phyloP scores from a whole-genome alignment of 2,113 vertebrate species.

The Podarcis raffonei region DNA sequence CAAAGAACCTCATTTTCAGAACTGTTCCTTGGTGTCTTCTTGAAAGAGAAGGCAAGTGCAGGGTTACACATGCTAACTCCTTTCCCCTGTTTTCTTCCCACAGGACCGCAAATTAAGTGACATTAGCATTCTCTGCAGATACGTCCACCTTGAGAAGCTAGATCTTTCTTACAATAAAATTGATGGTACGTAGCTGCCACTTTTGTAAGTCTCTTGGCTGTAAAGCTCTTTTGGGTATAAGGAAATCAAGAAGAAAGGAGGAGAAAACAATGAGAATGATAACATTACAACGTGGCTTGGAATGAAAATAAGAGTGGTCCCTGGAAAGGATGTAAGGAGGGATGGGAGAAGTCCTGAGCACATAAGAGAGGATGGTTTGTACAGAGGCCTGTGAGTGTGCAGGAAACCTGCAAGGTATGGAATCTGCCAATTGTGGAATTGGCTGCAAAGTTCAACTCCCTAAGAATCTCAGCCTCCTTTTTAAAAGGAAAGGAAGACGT shows the following conservation, averaged over 20 bases:
- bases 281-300: not conserved
- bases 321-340: too few relatives aligned
- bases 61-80: constrained; percentile 1
- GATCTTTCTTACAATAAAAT: constrained; percentile 91
- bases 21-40: not conserved
- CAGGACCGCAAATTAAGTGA: constrained; percentile 81
- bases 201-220: not conserved
- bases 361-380: not conserved
- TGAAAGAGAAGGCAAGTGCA: not conserved
- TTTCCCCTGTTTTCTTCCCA: constrained; percentile 46
- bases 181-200: constrained; percentile 78
- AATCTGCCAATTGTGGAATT: too few relatives aligned
- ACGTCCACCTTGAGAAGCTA: constrained; percentile 87
- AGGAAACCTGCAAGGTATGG: not conserved
- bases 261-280: not conserved
- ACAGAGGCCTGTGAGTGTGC: not conserved
- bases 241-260: not conserved
- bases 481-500: not conserved
- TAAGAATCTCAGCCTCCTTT: not conserved
- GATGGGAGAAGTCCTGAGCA: not conserved
- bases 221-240: constrained; percentile 23
- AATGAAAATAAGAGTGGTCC: not conserved
- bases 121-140: constrained; percentile 82
- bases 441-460: not conserved
- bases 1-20: not conserved